Evolutionary conservation across 2,888 invertebrate species (phyloP).

Genomic region (Nysson spinosus): DNA sequence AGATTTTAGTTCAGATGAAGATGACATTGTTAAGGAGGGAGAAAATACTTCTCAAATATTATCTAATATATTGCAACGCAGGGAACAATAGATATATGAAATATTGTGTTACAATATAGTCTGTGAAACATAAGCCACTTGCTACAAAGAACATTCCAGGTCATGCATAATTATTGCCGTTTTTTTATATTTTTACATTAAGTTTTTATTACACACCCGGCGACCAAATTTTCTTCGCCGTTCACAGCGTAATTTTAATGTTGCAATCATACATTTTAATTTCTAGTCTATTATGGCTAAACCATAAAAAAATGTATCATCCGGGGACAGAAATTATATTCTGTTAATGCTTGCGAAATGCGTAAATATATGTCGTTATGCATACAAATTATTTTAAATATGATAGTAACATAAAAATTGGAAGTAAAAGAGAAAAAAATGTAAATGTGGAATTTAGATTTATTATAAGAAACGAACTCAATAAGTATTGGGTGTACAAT

Average conservation of each 20-base stretch:
- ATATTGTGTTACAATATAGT: background rate
- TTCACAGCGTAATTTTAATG: too few species aligned
- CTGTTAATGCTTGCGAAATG: too few species aligned
- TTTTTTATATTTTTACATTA: conserved; percentile 23
- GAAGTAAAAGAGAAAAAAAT: conserved; percentile 12
- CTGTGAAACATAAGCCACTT: conserved; percentile 16
- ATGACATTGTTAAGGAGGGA: conserved; percentile 72
- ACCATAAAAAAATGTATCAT: too few species aligned
- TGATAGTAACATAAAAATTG: background rate
- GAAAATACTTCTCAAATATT: conserved; percentile 78
- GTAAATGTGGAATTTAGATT: background rate
- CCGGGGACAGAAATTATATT: too few species aligned
- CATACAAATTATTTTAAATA: background rate
- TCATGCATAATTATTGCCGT: conserved; percentile 5
- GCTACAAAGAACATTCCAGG: conserved; percentile 6
- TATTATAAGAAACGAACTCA: conserved; percentile 5
- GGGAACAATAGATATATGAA: conserved; percentile 65
- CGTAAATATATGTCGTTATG: too few species aligned
- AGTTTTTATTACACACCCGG: background rate
- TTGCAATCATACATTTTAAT: too few species aligned
- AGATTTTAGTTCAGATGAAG: conserved; percentile 74
- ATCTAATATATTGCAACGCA: conserved; percentile 78
- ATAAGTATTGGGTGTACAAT: background rate
- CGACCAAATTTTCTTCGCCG: too few species aligned
- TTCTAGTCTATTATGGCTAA: too few species aligned